Evolutionary conservation across 2,113 vertebrate species (phyloP), one percentile per base, ranked within the genome.

Genomic region (Rhineura floridana): DNA sequence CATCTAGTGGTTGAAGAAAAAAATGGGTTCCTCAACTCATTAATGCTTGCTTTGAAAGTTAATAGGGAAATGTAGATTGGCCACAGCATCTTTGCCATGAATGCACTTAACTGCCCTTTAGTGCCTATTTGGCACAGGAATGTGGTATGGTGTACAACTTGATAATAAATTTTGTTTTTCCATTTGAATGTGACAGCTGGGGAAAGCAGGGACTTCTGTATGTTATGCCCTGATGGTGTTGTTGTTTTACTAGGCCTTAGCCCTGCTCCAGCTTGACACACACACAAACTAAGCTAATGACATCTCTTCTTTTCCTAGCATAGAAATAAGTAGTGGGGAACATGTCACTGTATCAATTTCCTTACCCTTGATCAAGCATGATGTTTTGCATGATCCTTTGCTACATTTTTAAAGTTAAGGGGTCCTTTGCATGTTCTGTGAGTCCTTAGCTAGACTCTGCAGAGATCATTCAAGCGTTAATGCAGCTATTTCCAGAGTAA

Each of bases 1-100:
- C 84, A 86, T 86, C 84, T 86, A 86, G 84, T 86, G 84, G 84
- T 10, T 36, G 10, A 4, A 63, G 73, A 65, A n/a, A n/a, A 21
- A 73, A 84, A 55, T 13, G 4, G 17, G 21, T 63, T 48, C 73
- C 30, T 65, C 36, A 36, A 17, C 70, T 72, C 25, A 65, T 63
- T 59, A 59, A 72, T 39, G 36, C 52, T 85, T 84, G 6, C 12
- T 65, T 36, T 70, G 33, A 50, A 83, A 50, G 42, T 6, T 30
- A 63, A 21, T 17, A n/a, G 63, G 28, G 44, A 82, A 39, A 69
- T 4, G 39, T 17, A 65, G 44, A 21, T 5, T n/a, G 50, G 8
- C 55, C 55, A n/a, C 6, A 52, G 46, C 46, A 52, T 30, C 33
- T 83, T 83, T 46, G 33, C 15, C 2, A 33, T 67, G 15, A 42